Percentiles rank a stretch among this genome's conserved stretches.
phyloP scores from a whole-genome alignment of 2,797 vertebrate genomes.

The Poeciliopsis turneri region DNA sequence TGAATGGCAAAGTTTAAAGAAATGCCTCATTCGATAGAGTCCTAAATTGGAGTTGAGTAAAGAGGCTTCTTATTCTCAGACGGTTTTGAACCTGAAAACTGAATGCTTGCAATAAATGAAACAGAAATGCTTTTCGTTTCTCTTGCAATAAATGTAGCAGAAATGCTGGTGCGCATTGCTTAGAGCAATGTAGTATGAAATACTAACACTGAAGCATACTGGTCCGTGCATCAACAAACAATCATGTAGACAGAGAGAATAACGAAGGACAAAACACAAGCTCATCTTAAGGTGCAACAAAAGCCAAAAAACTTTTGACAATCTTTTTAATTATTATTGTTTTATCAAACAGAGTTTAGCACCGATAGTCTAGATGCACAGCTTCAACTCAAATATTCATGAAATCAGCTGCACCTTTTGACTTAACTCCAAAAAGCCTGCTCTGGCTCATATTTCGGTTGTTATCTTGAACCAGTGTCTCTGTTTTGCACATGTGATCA shows the following conservation, averaged over 20 bases:
- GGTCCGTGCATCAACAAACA: not conserved
- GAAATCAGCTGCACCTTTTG: not conserved
- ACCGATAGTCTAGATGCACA: not conserved
- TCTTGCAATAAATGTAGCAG: slow-evolving; percentile 7
- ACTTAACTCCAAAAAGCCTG: slow-evolving; percentile 2
- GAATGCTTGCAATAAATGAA: not conserved
- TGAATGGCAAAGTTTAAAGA: slow-evolving; percentile 12
- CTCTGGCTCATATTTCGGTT: not conserved
- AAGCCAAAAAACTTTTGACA: not conserved
- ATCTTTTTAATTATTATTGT: not conserved
- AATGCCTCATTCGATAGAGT: not conserved
- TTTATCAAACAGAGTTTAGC: not conserved
- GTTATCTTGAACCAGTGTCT: slow-evolving; percentile 35
- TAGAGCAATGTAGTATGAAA: slow-evolving; percentile 38
- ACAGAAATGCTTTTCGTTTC: not conserved
- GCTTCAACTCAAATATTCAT: not conserved
- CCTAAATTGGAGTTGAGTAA: slow-evolving; percentile 7
- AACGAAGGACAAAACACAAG: not conserved
- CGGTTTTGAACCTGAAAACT: slow-evolving; percentile 15
- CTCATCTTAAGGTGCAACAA: not conserved
- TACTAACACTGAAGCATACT: slow-evolving; percentile 15
- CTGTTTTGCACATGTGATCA: slow-evolving; percentile 60
- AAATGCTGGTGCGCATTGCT: slow-evolving; percentile 36
- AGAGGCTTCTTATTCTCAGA: slow-evolving; percentile 20
- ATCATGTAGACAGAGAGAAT: not conserved